Evolutionary conservation across 2,113 vertebrate genomes (phyloP), one percentile per base, ranked within the genome.

Genomic region (Apodemus sylvaticus): DNA sequence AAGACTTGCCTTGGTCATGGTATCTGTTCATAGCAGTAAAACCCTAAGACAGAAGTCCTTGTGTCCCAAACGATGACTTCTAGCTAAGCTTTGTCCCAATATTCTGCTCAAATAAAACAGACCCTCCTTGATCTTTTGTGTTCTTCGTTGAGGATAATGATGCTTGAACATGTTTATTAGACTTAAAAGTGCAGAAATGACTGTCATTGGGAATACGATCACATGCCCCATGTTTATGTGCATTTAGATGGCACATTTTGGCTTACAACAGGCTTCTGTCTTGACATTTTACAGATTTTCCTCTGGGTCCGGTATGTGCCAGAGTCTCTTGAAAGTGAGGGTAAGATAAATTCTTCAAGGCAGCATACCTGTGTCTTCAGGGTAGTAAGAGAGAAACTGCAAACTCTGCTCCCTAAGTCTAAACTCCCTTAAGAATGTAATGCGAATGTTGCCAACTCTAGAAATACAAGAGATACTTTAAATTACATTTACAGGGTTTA

Each of bases 381-480:
- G 13, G 64, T 1, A 62, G 89, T 1, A 78, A 53, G n/a, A 77
- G 4, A 0, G 7, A 70, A 31, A 77, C 19, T 96, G 42, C 87
- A 88, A 76, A 55, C n/a, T 66, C 79, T 45, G 87, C 39, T 60
- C 48, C 76, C 93, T 58, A 95, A 78, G 19, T 24, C 78, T 94
- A 26, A 86, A 81, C 74, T 24, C 42, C 60, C 78, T 83, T 39
- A 34, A 45, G 39, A 68, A 93, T 94, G 81, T 92, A 77, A 91
- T 5, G 82, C 93, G 79, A 91, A 86, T 64, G 93, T 89, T 74
- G 5, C 6, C 55, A 95, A 53, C 74, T 92, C 68, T 0, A 68
- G 91, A 95, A 91, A 48, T 8, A 79, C 12, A 51, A 94, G 91
- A 58, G 11, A 8, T 45, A 95, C 55, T 90, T 91, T 39, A 83